phyloP scores from a whole-genome alignment of 2,888 invertebrate genomes.

The Ophioninae sp. region DNA sequence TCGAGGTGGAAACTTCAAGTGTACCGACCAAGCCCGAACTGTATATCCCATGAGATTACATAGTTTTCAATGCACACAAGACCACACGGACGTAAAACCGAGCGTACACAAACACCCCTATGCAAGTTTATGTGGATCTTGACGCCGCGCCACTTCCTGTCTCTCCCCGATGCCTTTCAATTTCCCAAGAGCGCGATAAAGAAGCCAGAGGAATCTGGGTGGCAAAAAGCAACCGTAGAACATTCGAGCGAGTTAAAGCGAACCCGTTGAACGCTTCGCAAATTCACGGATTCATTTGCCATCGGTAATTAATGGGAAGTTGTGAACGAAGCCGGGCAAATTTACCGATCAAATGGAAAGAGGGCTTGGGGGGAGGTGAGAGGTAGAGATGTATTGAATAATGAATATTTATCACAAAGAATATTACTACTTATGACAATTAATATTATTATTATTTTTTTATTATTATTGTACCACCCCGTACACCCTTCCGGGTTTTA shows the following conservation, averaged over 20 bases:
- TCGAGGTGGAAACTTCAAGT: constrained; percentile 47
- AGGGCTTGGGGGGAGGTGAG: too few relatives aligned
- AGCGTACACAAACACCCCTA: not conserved
- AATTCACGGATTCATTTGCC: constrained; percentile 46
- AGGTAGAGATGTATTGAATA: too few relatives aligned
- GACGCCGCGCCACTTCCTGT: constrained; percentile 46
- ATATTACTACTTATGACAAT: too few relatives aligned
- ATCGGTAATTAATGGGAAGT: constrained; percentile 47
- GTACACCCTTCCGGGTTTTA: too few relatives aligned
- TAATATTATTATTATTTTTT: too few relatives aligned
- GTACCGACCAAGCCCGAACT: constrained; percentile 18
- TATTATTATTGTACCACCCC: too few relatives aligned
- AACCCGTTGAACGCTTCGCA: constrained; percentile 41
- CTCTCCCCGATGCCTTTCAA: constrained; percentile 53
- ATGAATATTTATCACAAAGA: too few relatives aligned
- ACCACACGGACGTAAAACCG: not conserved
- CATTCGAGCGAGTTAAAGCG: constrained; percentile 18
- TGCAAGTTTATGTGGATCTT: constrained; percentile 10
- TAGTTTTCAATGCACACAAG: constrained; percentile 3
- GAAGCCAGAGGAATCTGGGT: constrained; percentile 35
- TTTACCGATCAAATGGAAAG: not conserved
- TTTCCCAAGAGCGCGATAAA: constrained; percentile 52
- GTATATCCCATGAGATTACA: constrained; percentile 36
- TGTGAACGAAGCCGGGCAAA: constrained; percentile 20
- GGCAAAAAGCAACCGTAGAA: constrained; percentile 14